phyloP scores from a whole-genome alignment of 2,888 invertebrate genomes.

The Lasioglossum zephyrum region DNA sequence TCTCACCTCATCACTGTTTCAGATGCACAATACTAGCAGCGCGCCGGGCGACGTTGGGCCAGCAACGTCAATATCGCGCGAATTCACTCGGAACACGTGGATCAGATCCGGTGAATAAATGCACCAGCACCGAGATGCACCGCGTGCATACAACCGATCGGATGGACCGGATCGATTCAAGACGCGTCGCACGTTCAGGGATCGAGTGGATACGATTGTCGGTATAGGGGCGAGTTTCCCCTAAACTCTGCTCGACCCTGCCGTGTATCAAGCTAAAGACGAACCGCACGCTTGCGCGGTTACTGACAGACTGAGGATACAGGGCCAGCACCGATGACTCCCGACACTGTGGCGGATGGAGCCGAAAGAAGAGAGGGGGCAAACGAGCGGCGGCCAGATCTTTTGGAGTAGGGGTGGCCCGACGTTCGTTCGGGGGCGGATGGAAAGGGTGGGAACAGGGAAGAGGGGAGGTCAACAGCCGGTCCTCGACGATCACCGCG shows the following conservation, averaged over 20 bases:
- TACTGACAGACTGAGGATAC: constrained; percentile 80
- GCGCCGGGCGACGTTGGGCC: constrained; percentile 50
- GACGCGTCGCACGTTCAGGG: not conserved
- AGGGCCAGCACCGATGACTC: constrained; percentile 72
- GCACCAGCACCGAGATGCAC: not conserved
- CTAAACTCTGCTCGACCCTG: not conserved
- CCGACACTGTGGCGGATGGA: constrained; percentile 71
- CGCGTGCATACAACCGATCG: not conserved
- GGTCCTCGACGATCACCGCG: constrained; percentile 78
- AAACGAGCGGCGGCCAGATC: constrained; percentile 65
- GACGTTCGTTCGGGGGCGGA: constrained; percentile 46
- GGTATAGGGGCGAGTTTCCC: not conserved
- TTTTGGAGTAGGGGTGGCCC: constrained; percentile 54
- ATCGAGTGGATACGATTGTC: not conserved
- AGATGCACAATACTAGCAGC: not conserved
- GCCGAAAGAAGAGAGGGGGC: constrained; percentile 54
- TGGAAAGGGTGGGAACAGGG: constrained; percentile 36
- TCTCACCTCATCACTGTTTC: not conserved
- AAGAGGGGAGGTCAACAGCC: constrained; percentile 76
- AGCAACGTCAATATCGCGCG: constrained; percentile 48
- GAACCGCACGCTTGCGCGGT: constrained; percentile 81
- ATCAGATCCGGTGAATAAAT: not conserved
- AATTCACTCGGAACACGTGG: not conserved
- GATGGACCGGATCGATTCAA: not conserved
- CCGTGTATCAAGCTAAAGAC: not conserved